Conservation (phyloP, 37 sponge, comb jelly and placozoan genomes). For the Beroe ovata region DNA sequence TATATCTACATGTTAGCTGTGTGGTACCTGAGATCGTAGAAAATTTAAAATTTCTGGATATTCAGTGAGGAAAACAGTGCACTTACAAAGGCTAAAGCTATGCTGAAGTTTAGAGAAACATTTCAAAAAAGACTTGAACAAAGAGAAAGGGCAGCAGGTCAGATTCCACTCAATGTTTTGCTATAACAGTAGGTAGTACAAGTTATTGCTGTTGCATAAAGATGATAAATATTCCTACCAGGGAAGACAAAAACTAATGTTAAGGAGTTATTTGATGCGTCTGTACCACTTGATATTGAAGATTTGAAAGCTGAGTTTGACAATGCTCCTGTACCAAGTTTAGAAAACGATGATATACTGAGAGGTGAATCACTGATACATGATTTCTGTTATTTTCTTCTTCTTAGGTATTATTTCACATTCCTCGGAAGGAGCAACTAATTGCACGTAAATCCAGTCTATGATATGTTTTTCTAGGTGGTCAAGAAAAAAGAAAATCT, state of each 20-base stretch:
- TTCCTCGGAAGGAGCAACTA: too few species aligned
- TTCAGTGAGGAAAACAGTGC: conserved; percentile 53
- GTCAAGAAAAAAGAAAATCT: not conserved
- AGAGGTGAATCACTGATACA: too few species aligned
- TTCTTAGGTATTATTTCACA: too few species aligned
- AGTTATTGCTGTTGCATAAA: too few species aligned
- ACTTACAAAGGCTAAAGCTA: conserved; percentile 57
- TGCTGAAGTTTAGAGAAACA: conserved; percentile 39
- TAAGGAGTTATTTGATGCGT: conserved; percentile 12
- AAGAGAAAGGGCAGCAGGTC: conserved; percentile 59
- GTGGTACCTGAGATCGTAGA: too few species aligned
- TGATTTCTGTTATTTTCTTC: too few species aligned
- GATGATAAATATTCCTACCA: too few species aligned
- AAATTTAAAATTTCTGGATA: too few species aligned
- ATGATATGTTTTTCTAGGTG: not conserved
- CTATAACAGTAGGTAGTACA: too few species aligned
- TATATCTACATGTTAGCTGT: too few species aligned
- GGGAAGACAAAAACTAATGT: conserved; percentile 46
- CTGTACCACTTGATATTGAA: conserved; percentile 58
- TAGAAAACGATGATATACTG: conserved; percentile 23
- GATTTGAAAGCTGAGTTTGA: conserved; percentile 65
- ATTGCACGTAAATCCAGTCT: too few species aligned
- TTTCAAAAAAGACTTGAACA: conserved; percentile 21
- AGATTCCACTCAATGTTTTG: too few species aligned
- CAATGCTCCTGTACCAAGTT: conserved; percentile 55